These are phyloP conservation scores for Montifringilla adamsi DNA, from an alignment of 2,113 vertebrate genomes.

Conservation along the genomic window DNA sequence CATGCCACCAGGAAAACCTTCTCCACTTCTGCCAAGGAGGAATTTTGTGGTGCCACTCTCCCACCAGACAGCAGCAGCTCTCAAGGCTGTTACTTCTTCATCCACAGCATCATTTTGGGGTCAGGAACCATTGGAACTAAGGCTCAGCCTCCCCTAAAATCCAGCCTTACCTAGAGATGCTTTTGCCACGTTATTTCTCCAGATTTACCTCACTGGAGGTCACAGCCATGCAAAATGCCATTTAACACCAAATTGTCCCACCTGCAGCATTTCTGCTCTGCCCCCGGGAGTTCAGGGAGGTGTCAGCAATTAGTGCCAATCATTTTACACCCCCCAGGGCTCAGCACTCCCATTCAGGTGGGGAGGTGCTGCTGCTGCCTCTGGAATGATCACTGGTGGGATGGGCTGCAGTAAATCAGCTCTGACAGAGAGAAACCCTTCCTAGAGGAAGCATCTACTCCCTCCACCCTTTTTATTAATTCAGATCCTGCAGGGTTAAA, in stretches of 20 bases:
- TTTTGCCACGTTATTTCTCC: background rate
- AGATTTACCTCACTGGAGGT: background rate
- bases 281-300: background rate
- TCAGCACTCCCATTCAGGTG: background rate
- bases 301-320: too few relatives aligned
- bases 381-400: background rate
- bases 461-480: background rate
- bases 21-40: background rate
- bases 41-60: background rate
- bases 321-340: background rate
- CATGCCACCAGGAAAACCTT: background rate
- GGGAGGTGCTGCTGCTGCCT: background rate
- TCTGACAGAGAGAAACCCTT: background rate
- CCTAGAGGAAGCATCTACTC: background rate
- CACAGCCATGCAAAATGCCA: background rate
- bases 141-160: background rate
- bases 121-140: background rate
- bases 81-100: accelerated
- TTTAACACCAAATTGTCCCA: background rate
- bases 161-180: background rate
- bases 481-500: background rate
- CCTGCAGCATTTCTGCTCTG: background rate
- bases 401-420: background rate
- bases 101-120: background rate
- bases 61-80: background rate